Percentiles rank a stretch among this genome's conserved stretches.
Conservation (phyloP, 2,113 vertebrate species). For the Gymnobelideus leadbeateri region DNA sequence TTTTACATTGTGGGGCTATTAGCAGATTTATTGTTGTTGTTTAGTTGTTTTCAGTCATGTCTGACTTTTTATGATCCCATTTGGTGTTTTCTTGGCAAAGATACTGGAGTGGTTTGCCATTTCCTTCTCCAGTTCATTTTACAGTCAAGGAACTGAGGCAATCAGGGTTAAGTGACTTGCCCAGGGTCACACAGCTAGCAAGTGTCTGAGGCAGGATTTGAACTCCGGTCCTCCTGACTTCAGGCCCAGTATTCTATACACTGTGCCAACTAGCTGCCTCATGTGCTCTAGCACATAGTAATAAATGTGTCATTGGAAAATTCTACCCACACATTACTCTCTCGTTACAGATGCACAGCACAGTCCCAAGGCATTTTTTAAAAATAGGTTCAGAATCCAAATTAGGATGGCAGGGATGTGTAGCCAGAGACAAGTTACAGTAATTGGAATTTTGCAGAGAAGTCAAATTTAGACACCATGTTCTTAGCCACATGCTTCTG, state of each 20-base stretch:
- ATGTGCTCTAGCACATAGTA: background rate
- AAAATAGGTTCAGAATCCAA: background rate
- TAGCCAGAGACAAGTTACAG: background rate
- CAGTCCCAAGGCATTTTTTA: background rate
- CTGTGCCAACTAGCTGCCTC: no score
- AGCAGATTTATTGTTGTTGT: background rate
- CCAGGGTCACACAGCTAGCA: background rate
- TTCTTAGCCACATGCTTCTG: background rate
- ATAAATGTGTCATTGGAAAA: background rate
- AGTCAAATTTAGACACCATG: background rate
- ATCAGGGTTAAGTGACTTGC: background rate
- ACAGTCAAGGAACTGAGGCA: background rate
- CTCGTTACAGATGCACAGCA: background rate
- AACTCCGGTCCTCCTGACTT: background rate
- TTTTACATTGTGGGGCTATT: background rate
- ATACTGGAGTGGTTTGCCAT: background rate
- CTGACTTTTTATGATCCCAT: background rate
- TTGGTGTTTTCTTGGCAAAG: background rate
- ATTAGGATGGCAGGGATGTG: background rate
- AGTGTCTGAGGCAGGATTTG: background rate
- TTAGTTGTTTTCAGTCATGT: no score
- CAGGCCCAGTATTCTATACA: background rate
- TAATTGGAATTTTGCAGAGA: background rate
- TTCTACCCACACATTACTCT: background rate
- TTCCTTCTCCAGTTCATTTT: background rate